Percentiles rank a stretch among this genome's conserved stretches.
These are phyloP conservation scores for Sepioteuthis lessoniana DNA, from an alignment of 2,888 invertebrate genomes.

Conservation along the genomic window DNA sequence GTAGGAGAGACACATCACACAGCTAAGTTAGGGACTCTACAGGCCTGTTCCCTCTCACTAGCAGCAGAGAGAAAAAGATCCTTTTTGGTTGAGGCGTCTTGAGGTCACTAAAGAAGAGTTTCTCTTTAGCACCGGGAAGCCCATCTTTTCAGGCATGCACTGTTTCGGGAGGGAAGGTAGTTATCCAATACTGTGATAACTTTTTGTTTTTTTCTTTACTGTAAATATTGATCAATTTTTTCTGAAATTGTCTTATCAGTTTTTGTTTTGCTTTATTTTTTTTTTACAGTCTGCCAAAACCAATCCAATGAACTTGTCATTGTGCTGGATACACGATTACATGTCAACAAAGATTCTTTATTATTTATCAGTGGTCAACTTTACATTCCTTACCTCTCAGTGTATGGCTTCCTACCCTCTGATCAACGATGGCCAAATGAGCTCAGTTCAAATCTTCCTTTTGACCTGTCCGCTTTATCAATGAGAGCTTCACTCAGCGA, in stretches of 20 bases:
- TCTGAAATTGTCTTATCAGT: not conserved
- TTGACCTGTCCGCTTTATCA: not conserved
- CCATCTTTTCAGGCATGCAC: no score
- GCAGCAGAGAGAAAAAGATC: no score
- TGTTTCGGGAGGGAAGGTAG: no score
- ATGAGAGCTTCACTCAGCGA: not conserved
- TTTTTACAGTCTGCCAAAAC: constrained; percentile 37
- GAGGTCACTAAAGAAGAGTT: no score
- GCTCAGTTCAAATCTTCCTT: not conserved
- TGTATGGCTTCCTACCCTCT: constrained; percentile 26
- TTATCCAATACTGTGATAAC: no score
- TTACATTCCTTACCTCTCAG: constrained; percentile 38
- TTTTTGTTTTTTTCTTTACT: no score
- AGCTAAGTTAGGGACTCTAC: no score
- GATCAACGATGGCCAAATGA: not conserved
- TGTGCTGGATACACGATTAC: constrained; percentile 4
- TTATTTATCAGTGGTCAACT: constrained; percentile 39
- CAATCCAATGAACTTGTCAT: constrained; percentile 21
- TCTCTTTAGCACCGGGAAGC: no score
- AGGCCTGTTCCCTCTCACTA: no score
- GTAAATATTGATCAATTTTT: no score
- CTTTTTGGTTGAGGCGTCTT: no score
- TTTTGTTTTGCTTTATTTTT: not conserved
- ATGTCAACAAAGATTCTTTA: not conserved
- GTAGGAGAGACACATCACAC: no score